Conservation (phyloP, 2,797 vertebrate species). For the Vireo griseus region DNA sequence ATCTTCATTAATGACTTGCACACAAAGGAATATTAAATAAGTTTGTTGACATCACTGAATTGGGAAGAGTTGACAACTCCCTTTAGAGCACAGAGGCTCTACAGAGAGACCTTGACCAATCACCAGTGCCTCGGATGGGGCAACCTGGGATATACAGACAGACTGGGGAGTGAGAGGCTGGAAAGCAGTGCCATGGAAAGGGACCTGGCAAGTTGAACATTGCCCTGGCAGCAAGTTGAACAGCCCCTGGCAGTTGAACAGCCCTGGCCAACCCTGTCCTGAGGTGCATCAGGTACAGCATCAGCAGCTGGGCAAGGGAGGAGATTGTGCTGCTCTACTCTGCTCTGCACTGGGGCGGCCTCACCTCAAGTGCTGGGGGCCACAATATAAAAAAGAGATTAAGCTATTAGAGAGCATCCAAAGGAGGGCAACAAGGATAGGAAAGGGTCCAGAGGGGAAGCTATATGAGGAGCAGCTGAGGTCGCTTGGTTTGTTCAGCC, state of each 20-base stretch:
- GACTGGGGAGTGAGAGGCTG: not conserved
- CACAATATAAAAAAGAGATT: accelerated
- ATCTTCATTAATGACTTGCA: not conserved
- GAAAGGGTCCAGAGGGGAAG: not conserved
- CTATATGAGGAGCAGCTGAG: accelerated
- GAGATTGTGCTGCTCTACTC: accelerated
- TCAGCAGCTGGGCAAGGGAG: accelerated
- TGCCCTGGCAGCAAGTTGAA: not conserved
- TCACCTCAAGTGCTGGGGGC: accelerated
- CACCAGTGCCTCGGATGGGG: not conserved
- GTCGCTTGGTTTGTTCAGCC: not conserved
- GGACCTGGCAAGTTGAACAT: not conserved
- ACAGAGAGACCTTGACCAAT: not conserved
- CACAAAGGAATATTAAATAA: not conserved
- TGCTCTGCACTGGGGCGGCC: accelerated
- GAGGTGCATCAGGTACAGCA: not conserved
- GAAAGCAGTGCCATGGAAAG: not conserved
- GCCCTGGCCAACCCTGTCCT: accelerated
- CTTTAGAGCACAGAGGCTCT: not conserved
- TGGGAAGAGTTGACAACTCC: not conserved
- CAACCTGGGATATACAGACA: not conserved
- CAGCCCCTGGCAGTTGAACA: no score
- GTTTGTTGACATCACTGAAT: not conserved
- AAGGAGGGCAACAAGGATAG: not conserved
- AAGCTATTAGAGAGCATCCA: not conserved